Conservation (phyloP, 2,797 vertebrate genomes). For the Lacerta viridis region DNA sequence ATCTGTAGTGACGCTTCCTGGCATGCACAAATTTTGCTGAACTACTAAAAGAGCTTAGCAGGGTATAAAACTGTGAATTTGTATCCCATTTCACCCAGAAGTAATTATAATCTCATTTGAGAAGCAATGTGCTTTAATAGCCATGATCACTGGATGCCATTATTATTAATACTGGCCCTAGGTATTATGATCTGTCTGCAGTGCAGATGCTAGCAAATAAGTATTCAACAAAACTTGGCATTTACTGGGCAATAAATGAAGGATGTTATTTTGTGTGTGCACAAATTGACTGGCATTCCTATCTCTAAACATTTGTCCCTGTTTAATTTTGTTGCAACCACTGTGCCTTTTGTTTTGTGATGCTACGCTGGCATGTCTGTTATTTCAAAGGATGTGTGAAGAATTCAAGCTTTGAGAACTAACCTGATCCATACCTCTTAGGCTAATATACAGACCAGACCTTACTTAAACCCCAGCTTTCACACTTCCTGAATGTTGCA, state of each 20-base stretch:
- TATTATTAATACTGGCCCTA: conserved; percentile 1
- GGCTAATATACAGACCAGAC: not conserved
- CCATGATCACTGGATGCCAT: not conserved
- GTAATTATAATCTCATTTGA: conserved; percentile 49
- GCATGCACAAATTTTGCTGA: conserved; percentile 8
- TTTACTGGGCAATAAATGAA: conserved; percentile 43
- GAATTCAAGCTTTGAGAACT: not conserved
- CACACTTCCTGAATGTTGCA: not conserved
- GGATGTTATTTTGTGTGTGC: not conserved
- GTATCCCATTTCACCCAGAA: conserved; percentile 44
- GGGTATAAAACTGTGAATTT: conserved; percentile 45
- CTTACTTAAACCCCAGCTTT: not conserved
- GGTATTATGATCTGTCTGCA: conserved; percentile 7
- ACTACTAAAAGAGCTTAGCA: conserved; percentile 10
- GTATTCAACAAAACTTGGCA: conserved; percentile 26
- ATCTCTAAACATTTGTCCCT: not conserved
- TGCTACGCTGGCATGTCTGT: too few relatives aligned
- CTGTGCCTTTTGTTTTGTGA: not conserved
- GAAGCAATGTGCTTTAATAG: conserved; percentile 49
- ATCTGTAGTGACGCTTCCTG: conserved; percentile 12
- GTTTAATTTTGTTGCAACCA: not conserved
- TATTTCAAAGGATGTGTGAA: not conserved
- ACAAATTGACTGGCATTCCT: not conserved
- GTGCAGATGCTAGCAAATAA: conserved; percentile 36
- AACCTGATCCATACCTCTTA: not conserved